Evolutionary conservation across 2,888 invertebrate species (phyloP).

Genomic region (Drosophila sordidula): DNA sequence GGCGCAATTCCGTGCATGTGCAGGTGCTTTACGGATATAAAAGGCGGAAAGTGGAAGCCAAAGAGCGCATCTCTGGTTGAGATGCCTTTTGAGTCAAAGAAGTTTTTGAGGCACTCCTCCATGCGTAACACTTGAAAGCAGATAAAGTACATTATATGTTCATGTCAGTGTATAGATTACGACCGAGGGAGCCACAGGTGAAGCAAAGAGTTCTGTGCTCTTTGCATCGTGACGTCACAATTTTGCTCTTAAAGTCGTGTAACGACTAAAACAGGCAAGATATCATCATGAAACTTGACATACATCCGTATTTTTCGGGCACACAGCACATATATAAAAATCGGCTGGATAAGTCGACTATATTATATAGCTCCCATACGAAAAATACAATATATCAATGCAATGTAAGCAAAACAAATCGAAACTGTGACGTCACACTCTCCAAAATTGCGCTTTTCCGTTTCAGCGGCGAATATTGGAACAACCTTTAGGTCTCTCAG

Average conservation of each 20-base stretch:
- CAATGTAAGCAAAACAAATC: neutral
- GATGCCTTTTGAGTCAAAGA: constrained; percentile 86
- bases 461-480: too few relatives aligned
- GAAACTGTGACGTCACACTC: neutral
- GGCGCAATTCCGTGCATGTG: constrained; percentile 95
- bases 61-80: constrained; percentile 86
- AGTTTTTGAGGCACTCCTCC: constrained; percentile 86
- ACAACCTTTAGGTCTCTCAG: neutral
- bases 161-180: neutral
- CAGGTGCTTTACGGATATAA: constrained; percentile 90
- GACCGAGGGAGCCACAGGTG: neutral
- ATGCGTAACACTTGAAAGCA: constrained; percentile 88
- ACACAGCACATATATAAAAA: too few relatives aligned
- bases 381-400: too few relatives aligned
- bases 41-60: constrained; percentile 97
- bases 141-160: neutral
- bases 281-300: too few relatives aligned
- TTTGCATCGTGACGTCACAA: neutral
- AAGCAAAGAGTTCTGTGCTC: neutral
- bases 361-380: too few relatives aligned
- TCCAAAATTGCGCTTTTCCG: neutral
- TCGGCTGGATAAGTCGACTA: too few relatives aligned
- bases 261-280: too few relatives aligned
- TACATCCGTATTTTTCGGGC: too few relatives aligned
- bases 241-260: too few relatives aligned